These are phyloP conservation scores for Macrobrachium nipponense DNA, from an alignment of 1,140 invertebrate species.

Conservation along the genomic window DNA sequence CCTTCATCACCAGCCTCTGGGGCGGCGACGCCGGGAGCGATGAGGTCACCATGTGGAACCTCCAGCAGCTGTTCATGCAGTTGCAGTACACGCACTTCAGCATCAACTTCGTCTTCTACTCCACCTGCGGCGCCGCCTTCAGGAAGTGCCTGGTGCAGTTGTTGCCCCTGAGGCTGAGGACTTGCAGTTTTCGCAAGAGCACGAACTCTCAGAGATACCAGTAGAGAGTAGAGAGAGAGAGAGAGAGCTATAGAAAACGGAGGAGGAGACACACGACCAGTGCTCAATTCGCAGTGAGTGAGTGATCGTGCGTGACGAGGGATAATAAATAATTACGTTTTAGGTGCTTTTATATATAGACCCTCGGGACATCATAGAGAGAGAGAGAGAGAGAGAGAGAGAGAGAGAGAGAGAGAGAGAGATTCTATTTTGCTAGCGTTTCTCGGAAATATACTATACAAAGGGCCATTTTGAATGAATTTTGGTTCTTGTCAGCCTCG, in stretches of 20 bases:
- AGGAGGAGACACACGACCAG: too few species aligned
- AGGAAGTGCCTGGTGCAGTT: constrained; percentile 72
- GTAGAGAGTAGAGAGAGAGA: too few species aligned
- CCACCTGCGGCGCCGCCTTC: constrained; percentile 74
- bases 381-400: too few species aligned
- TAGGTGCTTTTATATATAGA: neutral
- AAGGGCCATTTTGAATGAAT: too few species aligned
- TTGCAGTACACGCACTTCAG: constrained; percentile 75
- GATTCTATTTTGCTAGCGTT: too few species aligned
- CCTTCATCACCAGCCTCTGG: constrained; percentile 70
- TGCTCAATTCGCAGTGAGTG: neutral
- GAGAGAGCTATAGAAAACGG: too few species aligned
- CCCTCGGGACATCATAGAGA: neutral
- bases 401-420: too few species aligned
- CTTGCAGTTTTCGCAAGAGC: constrained; percentile 23
- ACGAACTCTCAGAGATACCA: constrained; percentile 53
- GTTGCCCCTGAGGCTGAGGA: constrained; percentile 66
- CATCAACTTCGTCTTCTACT: constrained; percentile 74
- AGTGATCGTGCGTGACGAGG: neutral
- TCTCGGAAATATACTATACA: too few species aligned
- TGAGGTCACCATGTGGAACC: constrained; percentile 69
- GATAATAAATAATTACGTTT: too few species aligned
- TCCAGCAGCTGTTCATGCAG: constrained; percentile 74
- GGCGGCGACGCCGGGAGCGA: constrained; percentile 67
- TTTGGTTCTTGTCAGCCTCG: too few species aligned